These are phyloP conservation scores for Tanypteryx hageni DNA, from an alignment of 2,888 invertebrate genomes.

Conservation along the genomic window DNA sequence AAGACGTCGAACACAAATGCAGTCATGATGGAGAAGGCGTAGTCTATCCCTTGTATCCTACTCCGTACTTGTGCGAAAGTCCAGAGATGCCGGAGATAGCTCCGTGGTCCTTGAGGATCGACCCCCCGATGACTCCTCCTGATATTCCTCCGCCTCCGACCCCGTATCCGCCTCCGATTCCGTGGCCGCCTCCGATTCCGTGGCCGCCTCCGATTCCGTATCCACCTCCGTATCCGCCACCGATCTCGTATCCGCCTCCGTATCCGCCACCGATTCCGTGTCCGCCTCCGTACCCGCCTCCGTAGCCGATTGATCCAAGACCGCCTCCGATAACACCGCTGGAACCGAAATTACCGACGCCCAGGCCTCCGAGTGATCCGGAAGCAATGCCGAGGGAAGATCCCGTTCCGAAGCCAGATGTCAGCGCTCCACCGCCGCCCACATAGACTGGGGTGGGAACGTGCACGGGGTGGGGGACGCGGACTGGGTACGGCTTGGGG, in stretches of 20 bases:
- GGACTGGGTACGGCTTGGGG: conserved; percentile 78
- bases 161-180: neutral
- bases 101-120: neutral
- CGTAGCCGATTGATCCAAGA: neutral
- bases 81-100: too few relatives aligned
- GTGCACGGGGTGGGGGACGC: conserved; percentile 78
- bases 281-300: neutral
- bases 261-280: neutral
- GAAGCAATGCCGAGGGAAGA: conserved; percentile 77
- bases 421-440: conserved; percentile 73
- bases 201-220: neutral
- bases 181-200: neutral
- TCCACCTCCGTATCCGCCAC: neutral
- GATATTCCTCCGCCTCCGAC: neutral
- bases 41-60: too few relatives aligned
- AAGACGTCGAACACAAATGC: too few relatives aligned
- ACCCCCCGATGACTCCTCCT: neutral
- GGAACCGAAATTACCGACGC: too few relatives aligned
- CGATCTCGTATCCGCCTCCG: neutral
- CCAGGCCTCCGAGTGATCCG: conserved; percentile 71
- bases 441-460: conserved; percentile 77
- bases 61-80: too few relatives aligned
- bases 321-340: neutral
- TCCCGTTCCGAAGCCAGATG: neutral
- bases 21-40: too few relatives aligned